Evolutionary conservation across 2,797 vertebrate species (phyloP), one percentile per base, ranked within the genome.

Genomic region (Philypnodon macrostomus): DNA sequence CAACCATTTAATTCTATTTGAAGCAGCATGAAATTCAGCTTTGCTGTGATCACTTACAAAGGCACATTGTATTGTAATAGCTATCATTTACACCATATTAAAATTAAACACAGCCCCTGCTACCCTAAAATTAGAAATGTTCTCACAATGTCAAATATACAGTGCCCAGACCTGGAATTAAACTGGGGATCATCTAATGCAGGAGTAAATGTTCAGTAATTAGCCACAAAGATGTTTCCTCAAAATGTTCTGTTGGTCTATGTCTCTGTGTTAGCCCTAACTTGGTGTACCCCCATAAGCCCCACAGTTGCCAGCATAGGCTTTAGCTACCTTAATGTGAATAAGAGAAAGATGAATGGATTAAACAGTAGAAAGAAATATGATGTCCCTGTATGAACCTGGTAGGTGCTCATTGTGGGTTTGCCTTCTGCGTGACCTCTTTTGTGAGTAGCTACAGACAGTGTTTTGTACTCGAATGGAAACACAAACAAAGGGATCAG

Each of bases 361-460:
- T n/a, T 21, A 39, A 39, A 38, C 5, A 23, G 7, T 19, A 23
- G 1, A 36, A 15, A 36, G 3, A 19, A 12, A n/a, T n/a, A n/a
- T 21, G 34, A 23, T 39, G n/a, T 23, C n/a, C n/a, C 26, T 4
- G 17, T 7, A 9, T 27, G 14, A 11, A 26, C 39, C 23, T 29
- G 5, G 13, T 29, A 9, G 6, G 14, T 14, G 4, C 23, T 42
- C 26, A 29, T 3, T 29, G 38, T 5, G 7, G 1, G 40, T 15
- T 29, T 29, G 9, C 24, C 29, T 45, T 44, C 27, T 38, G 60
- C 16, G 10, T 36, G n/a, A 47, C 50, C 33, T 45, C 23, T 3
- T 17, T 49, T 14, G 37, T 48, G 67, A 81, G 67, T 62, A 53
- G 60, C 65, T 61, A 32, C 58, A 63, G 68, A 51, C 30, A 24